Evolutionary conservation across 2,888 invertebrate species (phyloP), one percentile per base, ranked within the genome.

Genomic region (Amphipoea lucens): DNA sequence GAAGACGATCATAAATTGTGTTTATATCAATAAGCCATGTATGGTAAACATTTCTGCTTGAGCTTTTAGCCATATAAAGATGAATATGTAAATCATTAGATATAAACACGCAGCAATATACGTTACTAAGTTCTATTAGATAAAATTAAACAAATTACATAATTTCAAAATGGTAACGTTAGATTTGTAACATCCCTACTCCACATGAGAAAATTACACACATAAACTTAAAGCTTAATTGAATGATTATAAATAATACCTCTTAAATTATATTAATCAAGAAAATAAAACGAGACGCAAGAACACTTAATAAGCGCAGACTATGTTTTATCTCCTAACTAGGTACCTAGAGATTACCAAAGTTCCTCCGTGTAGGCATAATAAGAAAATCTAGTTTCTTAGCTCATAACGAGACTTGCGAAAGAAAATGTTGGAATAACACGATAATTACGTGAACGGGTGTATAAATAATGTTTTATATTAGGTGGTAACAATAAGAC

Each of bases 401-500:
- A 74, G 74, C 76, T 77, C 76, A 75, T 87, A 84, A 87, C 81
- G 68, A 84, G 76, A 78, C 54, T 87, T 84, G 48, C 54, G 57
- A 80, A 83, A 81, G 79, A 87, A 88, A 85, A 87, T 82, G 69
- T 79, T 23, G 79, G 78, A 72, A 80, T 84, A 84, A 87, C 84
- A 78, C 87, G 71, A 76, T 79, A 89, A 89, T 88, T 84, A 82
- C 86, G 78, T 76, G 83, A 80, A 84, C 57, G 81, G 82, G 82
- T 86, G 82, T 81, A 86, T 86, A 90, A 87, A 88, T 82, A 90
- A 89, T 82, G 82, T 86, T 87, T 85, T 86, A 83, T 90, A 85
- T 87, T 77, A 83, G 81, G 82, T 81, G 83, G 81, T 79, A 87
- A 89, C 88, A 90, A 89, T 87, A 84, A 74, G 86, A 69, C 72